Evolutionary conservation across 2,888 invertebrate genomes (phyloP).

Genomic region (Diadegma fenestrale): DNA sequence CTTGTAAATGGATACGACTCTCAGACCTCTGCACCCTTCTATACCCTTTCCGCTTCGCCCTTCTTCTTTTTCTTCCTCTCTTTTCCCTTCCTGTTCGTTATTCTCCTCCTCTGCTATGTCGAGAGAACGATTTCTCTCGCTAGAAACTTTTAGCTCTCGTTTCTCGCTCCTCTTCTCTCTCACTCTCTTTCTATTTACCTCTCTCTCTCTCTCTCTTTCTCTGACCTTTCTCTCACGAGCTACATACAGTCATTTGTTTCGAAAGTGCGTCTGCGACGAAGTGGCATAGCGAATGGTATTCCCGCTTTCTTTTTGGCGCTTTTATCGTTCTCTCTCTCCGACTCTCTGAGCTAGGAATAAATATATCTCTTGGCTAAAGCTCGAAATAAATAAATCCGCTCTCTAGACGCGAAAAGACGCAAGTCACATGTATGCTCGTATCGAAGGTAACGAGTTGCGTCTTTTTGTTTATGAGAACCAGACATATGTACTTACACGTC

Average conservation of each 20-base stretch:
- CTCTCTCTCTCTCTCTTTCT: conserved; percentile 39
- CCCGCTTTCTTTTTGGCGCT: conserved; percentile 37
- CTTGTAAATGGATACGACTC: conserved; percentile 81
- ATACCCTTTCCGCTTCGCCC: conserved; percentile 63
- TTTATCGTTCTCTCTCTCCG: conserved; percentile 15
- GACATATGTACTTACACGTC: conserved; percentile 7
- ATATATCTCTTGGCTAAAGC: background rate
- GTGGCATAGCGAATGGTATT: conserved; percentile 63
- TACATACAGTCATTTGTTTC: conserved; percentile 65
- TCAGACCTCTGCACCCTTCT: conserved; percentile 72
- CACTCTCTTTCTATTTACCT: background rate
- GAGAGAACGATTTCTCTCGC: conserved; percentile 59
- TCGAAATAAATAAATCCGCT: background rate
- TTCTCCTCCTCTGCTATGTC: conserved; percentile 5
- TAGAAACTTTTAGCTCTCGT: conserved; percentile 37
- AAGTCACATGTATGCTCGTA: background rate
- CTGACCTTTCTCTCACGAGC: conserved; percentile 34
- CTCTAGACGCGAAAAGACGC: background rate
- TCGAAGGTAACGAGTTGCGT: conserved; percentile 1
- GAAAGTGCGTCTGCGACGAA: conserved; percentile 70
- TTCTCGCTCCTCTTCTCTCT: background rate
- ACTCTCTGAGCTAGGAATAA: conserved; percentile 14
- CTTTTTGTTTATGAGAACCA: conserved; percentile 12
- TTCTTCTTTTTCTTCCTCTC: conserved; percentile 28
- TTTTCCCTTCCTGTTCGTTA: conserved; percentile 17